A percentile compares a stretch with the other conserved stretches of the same genome.
Evolutionary conservation across 2,113 vertebrate genomes (phyloP).

Genomic region (Pseudorhombus dupliciocellatus): DNA sequence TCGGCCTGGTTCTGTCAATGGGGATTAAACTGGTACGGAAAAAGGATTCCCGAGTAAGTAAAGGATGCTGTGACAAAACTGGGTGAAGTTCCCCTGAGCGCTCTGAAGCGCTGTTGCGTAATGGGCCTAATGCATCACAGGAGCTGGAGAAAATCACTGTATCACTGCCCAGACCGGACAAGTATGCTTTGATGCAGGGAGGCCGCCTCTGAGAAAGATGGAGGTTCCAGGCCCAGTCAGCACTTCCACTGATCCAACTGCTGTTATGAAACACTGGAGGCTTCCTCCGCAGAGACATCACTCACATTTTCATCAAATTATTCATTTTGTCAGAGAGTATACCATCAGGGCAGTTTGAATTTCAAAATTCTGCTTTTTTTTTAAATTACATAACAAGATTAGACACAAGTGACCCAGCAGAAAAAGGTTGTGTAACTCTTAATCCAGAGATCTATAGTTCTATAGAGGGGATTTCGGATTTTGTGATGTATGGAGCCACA

Average conservation of each 20-base stretch:
- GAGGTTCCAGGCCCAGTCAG: constrained; percentile 29
- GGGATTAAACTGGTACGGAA: constrained; percentile 13
- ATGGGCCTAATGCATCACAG: constrained; percentile 59
- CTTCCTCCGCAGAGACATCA: constrained; percentile 11
- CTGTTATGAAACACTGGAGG: constrained; percentile 13
- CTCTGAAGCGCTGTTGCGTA: constrained; percentile 57
- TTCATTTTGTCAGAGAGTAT: not conserved
- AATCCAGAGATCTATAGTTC: constrained; percentile 13
- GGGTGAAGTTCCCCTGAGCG: constrained; percentile 33
- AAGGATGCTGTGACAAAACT: constrained; percentile 34
- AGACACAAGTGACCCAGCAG: not conserved
- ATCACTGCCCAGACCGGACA: constrained; percentile 58
- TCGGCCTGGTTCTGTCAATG: constrained; percentile 37
- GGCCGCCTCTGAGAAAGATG: constrained; percentile 22
- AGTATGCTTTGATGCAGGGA: constrained; percentile 64
- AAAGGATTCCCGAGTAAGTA: constrained; percentile 15
- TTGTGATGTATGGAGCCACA: constrained; percentile 11
- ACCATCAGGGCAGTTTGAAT: not conserved
- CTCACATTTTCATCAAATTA: constrained; percentile 12
- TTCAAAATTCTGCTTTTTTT: not conserved
- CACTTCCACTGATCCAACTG: constrained; percentile 23
- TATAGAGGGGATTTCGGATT: constrained; percentile 7
- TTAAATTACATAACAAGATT: constrained; percentile 18
- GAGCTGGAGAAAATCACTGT: constrained; percentile 54
- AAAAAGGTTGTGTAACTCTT: constrained; percentile 17